phyloP scores from a whole-genome alignment of 2,797 vertebrate genomes.

The Siniperca scherzeri region DNA sequence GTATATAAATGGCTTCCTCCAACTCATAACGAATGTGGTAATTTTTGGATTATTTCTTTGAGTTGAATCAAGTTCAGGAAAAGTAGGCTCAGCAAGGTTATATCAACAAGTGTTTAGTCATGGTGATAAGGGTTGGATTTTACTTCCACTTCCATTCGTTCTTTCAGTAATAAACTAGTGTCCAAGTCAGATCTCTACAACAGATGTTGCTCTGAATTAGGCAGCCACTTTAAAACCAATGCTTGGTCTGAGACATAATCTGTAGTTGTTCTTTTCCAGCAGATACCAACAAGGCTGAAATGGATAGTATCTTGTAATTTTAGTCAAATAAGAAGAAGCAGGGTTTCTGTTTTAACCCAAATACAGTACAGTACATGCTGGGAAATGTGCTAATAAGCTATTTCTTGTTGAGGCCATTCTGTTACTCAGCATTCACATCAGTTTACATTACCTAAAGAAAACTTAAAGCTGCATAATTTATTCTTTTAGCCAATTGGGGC shows the following conservation, averaged over 20 bases:
- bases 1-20: neutral
- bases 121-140: neutral
- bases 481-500: neutral
- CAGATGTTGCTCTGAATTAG: conserved; percentile 23
- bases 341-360: neutral
- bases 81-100: neutral
- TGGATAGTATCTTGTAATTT: neutral
- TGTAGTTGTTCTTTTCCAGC: conserved; percentile 26
- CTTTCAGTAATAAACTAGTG: conserved; percentile 8
- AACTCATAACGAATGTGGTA: neutral
- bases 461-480: neutral
- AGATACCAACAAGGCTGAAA: conserved; percentile 16
- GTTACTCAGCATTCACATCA: too few relatives aligned
- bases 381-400: neutral
- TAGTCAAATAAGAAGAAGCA: too few relatives aligned
- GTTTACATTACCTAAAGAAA: neutral
- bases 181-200: conserved; percentile 25
- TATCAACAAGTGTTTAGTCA: neutral
- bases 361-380: neutral
- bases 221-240: conserved; percentile 23
- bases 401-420: neutral
- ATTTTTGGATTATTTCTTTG: neutral
- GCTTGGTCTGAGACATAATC: conserved; percentile 30
- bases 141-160: conserved; percentile 6
- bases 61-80: neutral